Conservation (phyloP, 2,888 invertebrate species). For the Muscina levida region DNA sequence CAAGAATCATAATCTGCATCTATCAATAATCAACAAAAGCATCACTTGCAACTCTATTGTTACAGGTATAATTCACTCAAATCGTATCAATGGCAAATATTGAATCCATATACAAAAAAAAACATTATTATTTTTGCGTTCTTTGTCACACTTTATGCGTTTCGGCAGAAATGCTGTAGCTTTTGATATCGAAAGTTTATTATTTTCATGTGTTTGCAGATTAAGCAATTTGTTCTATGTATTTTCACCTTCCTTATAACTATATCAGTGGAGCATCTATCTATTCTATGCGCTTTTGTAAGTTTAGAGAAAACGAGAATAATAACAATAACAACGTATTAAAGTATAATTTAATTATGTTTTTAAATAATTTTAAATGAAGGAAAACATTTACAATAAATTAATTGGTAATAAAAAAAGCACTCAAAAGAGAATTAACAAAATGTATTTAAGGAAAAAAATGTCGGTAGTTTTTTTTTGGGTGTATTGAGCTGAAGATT, state of each 20-base stretch:
- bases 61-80: slow-evolving; percentile 7
- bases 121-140: not conserved
- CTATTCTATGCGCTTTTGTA: slow-evolving; percentile 23
- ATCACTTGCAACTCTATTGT: slow-evolving; percentile 8
- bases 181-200: slow-evolving; percentile 3
- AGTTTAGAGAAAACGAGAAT: not conserved
- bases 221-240: slow-evolving; percentile 17
- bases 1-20: not conserved
- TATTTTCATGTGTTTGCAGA: slow-evolving; percentile 13
- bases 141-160: no score
- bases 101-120: not conserved
- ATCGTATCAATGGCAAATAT: slow-evolving; percentile 2
- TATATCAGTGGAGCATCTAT: not conserved
- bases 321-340: slow-evolving; percentile 21
- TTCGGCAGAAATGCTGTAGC: not conserved
- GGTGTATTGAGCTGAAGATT: no score
- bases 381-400: slow-evolving; percentile 27
- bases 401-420: slow-evolving; percentile 22
- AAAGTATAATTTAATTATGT: slow-evolving; percentile 39
- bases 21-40: not conserved
- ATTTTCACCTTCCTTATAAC: slow-evolving; percentile 2
- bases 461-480: not conserved
- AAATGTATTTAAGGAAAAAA: slow-evolving; percentile 26
- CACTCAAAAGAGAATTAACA: slow-evolving; percentile 8
- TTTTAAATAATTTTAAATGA: slow-evolving; percentile 28